Conservation (phyloP, 2,113 vertebrate species). For the Ceyx margarethae region DNA sequence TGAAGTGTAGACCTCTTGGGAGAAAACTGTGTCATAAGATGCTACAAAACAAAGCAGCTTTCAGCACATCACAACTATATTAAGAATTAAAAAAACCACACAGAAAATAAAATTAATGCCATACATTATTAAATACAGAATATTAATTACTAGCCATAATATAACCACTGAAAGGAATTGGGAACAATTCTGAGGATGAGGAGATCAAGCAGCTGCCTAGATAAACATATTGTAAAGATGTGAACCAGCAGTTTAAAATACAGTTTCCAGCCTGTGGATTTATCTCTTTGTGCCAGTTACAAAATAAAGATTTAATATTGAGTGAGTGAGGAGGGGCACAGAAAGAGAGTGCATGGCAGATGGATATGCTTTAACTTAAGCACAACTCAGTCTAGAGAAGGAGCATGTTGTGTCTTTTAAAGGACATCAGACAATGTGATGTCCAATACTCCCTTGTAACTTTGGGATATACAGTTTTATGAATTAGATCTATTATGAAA, state of each 20-base stretch:
- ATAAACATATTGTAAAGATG: background rate
- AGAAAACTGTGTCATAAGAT: background rate
- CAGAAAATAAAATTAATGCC: background rate
- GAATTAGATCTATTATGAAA: background rate
- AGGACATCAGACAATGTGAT: background rate
- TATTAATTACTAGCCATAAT: background rate
- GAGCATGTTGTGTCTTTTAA: background rate
- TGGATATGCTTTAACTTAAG: background rate
- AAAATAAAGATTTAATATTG: background rate
- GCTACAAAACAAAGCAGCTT: background rate
- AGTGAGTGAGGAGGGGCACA: background rate
- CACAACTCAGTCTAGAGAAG: background rate
- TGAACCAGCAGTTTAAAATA: background rate
- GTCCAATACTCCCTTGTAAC: background rate
- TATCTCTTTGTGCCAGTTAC: background rate
- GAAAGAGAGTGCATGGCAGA: background rate
- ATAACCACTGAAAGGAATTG: background rate
- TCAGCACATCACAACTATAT: background rate
- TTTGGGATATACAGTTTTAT: background rate
- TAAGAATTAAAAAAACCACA: background rate
- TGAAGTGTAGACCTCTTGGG: background rate
- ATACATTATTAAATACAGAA: background rate
- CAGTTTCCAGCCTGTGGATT: background rate
- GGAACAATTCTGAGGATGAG: background rate
- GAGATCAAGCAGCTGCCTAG: background rate